phyloP scores from a whole-genome alignment of 2,113 vertebrate genomes.

The Ophthalmolycus amberensis region DNA sequence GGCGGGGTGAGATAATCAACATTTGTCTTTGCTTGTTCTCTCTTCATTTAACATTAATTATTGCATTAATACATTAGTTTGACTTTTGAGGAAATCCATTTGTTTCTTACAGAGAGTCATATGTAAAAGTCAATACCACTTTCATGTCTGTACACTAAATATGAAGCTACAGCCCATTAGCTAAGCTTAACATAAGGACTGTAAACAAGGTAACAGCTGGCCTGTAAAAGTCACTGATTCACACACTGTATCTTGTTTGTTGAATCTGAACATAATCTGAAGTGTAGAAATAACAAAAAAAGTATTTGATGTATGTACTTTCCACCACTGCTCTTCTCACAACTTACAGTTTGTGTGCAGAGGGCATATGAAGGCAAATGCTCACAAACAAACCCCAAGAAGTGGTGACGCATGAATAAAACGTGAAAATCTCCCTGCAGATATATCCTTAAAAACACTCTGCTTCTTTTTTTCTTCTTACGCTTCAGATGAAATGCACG shows the following conservation, averaged over 20 bases:
- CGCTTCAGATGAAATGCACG: constrained; percentile 22
- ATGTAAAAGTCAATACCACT: background rate
- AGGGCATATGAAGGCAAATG: constrained; percentile 14
- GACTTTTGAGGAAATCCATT: background rate
- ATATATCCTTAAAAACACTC: constrained; percentile 35
- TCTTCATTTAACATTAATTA: background rate
- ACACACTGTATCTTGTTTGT: background rate
- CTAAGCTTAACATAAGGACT: background rate
- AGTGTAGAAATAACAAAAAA: background rate
- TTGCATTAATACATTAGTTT: background rate
- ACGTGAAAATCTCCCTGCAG: constrained; percentile 32
- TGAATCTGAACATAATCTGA: background rate
- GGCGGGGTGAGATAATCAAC: background rate
- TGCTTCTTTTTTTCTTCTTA: constrained; percentile 9
- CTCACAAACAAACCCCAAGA: constrained; percentile 24
- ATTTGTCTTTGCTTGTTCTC: background rate
- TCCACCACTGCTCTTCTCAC: background rate
- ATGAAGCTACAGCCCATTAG: background rate
- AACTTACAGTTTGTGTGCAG: background rate
- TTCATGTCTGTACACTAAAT: background rate
- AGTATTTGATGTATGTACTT: background rate
- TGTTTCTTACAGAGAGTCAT: background rate
- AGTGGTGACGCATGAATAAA: constrained; percentile 57
- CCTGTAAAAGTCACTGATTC: background rate
- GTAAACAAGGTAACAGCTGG: background rate